These are phyloP conservation scores for Taenioides sp. DNA, from an alignment of 2,797 vertebrate genomes.

Conservation along the genomic window DNA sequence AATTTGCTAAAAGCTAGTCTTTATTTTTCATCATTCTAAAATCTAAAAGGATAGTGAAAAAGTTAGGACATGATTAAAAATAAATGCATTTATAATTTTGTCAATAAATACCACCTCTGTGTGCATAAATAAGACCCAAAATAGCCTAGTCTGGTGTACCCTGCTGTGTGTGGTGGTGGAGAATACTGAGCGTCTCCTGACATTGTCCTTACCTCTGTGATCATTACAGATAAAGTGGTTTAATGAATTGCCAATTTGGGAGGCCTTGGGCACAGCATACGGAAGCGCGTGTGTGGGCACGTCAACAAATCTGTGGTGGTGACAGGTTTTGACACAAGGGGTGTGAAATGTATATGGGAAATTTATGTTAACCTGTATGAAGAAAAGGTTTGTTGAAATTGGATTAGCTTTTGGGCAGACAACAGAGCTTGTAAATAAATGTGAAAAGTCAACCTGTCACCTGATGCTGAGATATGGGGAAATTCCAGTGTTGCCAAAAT, in stretches of 20 bases:
- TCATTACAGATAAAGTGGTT: conserved; percentile 73
- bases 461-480: too few species aligned
- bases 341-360: neutral
- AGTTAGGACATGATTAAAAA: too few species aligned
- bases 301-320: conserved; percentile 36
- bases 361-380: neutral
- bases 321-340: conserved; percentile 21
- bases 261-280: conserved; percentile 69
- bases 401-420: neutral
- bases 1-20: too few species aligned
- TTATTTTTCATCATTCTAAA: too few species aligned
- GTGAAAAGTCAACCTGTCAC: neutral
- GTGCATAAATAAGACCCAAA: neutral
- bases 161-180: conserved; percentile 17
- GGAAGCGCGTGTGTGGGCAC: conserved; percentile 30
- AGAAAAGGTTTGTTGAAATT: neutral
- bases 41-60: too few species aligned
- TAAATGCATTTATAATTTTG: too few species aligned
- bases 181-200: conserved; percentile 66
- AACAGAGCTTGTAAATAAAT: neutral
- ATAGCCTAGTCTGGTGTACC: conserved; percentile 5
- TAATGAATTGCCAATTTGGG: conserved; percentile 79
- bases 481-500: too few species aligned
- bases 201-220: conserved; percentile 77
- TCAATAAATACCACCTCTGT: neutral